Evolutionary conservation across 2,113 vertebrate species (phyloP).

Genomic region (Microcebus ravelobensis): DNA sequence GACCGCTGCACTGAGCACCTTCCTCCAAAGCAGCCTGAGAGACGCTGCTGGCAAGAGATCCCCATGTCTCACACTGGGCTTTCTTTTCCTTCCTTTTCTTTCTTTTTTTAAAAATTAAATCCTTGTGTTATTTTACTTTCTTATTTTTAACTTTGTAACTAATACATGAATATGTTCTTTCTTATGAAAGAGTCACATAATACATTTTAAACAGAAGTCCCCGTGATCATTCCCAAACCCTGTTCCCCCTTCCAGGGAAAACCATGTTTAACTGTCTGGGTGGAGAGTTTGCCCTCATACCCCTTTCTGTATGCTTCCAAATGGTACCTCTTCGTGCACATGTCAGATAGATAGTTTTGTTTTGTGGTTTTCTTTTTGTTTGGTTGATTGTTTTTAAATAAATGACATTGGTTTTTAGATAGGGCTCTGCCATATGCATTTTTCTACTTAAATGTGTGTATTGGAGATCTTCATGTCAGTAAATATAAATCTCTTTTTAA

Average conservation of each 20-base stretch:
- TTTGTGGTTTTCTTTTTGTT: neutral
- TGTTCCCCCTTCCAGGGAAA: neutral
- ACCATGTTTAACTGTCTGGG: neutral
- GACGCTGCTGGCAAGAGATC: neutral
- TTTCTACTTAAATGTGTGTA: neutral
- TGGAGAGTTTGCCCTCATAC: too few species aligned
- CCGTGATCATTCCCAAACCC: neutral
- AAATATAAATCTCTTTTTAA: neutral
- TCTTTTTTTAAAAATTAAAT: neutral
- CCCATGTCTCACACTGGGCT: neutral
- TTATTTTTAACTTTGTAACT: conserved; percentile 19
- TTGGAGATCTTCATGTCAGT: neutral
- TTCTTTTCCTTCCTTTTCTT: neutral
- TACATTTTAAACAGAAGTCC: neutral
- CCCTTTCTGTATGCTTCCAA: neutral
- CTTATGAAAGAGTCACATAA: neutral
- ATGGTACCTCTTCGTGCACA: neutral
- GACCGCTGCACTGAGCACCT: neutral
- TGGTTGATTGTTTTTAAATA: neutral
- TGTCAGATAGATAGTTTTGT: neutral
- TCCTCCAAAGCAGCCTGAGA: neutral
- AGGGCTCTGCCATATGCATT: neutral
- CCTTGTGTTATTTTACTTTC: neutral
- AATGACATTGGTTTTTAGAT: neutral
- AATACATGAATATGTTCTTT: neutral